Conservation (phyloP, 2,888 invertebrate species). For the Elmis aenea region DNA sequence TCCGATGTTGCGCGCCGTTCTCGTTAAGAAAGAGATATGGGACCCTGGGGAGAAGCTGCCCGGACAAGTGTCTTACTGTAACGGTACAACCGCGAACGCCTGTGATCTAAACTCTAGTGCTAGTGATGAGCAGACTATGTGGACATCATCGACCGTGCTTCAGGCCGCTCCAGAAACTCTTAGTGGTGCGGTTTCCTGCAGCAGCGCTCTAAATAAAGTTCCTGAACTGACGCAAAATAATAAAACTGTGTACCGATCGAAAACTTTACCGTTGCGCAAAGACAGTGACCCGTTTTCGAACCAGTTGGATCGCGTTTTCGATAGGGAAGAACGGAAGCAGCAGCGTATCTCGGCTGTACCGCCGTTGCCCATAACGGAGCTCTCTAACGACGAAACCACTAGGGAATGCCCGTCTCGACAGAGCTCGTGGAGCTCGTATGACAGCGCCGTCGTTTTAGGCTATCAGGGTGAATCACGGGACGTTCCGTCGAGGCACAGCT, state of each 20-base stretch:
- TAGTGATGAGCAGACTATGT: slow-evolving; percentile 40
- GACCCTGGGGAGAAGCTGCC: slow-evolving; percentile 56
- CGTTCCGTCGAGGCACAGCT: slow-evolving; percentile 68
- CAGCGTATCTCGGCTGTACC: slow-evolving; percentile 39
- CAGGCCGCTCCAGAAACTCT: slow-evolving; percentile 31
- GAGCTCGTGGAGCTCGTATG: slow-evolving; percentile 73
- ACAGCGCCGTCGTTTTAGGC: slow-evolving; percentile 68
- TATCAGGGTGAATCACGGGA: slow-evolving; percentile 52
- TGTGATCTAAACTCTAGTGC: slow-evolving; percentile 43
- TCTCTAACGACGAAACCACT: slow-evolving; percentile 28
- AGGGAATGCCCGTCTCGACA: slow-evolving; percentile 60
- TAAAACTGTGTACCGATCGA: slow-evolving; percentile 51
- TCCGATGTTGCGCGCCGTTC: slow-evolving; percentile 32
- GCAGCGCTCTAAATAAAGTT: slow-evolving; percentile 36
- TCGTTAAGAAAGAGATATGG: slow-evolving; percentile 61
- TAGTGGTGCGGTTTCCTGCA: slow-evolving; percentile 32
- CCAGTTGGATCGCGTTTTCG: slow-evolving; percentile 66
- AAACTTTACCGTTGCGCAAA: slow-evolving; percentile 43
- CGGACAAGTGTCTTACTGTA: slow-evolving; percentile 13
- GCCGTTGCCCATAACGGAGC: slow-evolving; percentile 40
- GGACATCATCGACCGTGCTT: slow-evolving; percentile 47
- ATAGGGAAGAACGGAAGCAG: slow-evolving; percentile 57
- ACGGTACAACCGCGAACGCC: slow-evolving; percentile 39
- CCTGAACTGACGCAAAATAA: slow-evolving; percentile 45
- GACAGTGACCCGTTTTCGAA: slow-evolving; percentile 64